These are phyloP conservation scores for Intellagama lesueurii DNA, from an alignment of 2,797 vertebrate genomes.

Conservation along the genomic window DNA sequence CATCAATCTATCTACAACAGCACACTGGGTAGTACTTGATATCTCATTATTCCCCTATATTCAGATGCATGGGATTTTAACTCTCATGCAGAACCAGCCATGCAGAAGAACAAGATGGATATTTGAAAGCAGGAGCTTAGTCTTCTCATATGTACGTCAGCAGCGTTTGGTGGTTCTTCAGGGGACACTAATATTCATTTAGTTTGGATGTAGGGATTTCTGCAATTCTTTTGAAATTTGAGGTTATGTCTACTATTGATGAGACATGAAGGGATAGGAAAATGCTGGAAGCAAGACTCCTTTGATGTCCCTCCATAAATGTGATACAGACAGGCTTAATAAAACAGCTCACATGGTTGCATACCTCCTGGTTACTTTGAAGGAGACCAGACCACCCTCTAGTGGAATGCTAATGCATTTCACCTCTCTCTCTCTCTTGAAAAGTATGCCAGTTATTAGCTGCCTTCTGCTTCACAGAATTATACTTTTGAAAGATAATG, in stretches of 20 bases:
- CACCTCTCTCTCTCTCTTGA: constrained; percentile 34
- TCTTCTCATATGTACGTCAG: not conserved
- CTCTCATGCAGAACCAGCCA: not conserved
- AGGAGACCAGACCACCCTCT: constrained; percentile 76
- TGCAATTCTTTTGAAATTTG: constrained; percentile 36
- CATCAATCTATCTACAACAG: too few species aligned
- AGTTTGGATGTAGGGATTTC: constrained; percentile 17
- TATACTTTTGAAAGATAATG: constrained; percentile 46
- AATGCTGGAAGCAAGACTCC: constrained; percentile 49
- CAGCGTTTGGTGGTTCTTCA: constrained; percentile 22
- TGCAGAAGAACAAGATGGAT: not conserved
- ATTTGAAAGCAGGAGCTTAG: not conserved
- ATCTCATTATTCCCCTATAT: not conserved
- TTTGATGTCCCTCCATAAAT: constrained; percentile 46
- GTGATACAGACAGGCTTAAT: constrained; percentile 15
- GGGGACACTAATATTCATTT: constrained; percentile 24
- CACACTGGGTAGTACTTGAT: too few species aligned
- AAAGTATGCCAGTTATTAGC: constrained; percentile 28
- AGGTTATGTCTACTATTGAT: constrained; percentile 29
- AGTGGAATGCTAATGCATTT: constrained; percentile 69
- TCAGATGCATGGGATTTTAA: not conserved
- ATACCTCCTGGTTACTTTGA: constrained; percentile 45
- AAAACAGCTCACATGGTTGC: constrained; percentile 43
- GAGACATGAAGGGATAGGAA: constrained; percentile 40
- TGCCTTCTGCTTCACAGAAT: constrained; percentile 52